Base-by-base conservation (phyloP, 2,113 vertebrate genomes). In the Hippocampus barbouri region DNA sequence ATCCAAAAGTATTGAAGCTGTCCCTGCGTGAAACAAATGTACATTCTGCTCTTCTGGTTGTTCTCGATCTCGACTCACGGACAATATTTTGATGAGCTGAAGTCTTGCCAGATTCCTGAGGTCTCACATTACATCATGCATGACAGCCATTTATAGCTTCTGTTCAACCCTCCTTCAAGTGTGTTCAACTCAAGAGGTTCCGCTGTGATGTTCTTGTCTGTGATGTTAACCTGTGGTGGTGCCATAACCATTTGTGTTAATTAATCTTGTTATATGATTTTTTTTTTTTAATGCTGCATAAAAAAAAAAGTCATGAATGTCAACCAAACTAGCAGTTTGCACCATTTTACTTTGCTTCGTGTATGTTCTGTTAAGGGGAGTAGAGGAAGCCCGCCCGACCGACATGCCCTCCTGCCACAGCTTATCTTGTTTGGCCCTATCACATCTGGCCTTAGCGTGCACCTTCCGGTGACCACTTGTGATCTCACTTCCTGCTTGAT, bases 231-330 rank as follows among this genome's bases (percentile, higher is more conserved):
- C 57, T 16, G 25, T 27, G 57, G 57, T 15, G 15, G 14, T 27
- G 57, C 30, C 12, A 66, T 69, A 14, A 45, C 71, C 18, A 51
- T 62, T 23, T 16, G 30, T 59, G 62, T 15, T 57, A 66, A 77
- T 34, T 51, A 38, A 49, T 38, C 15, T 41, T 57, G 21, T 27
- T 34, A 5, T 30, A 30, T 30, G n/a, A 30, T 3, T 2, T 27
- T 14, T 27, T 2, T 25, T 47, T 14, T 47, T 43, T 2, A 43
- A 43, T 10, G 11, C 8, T 43, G 11, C 34, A 43, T 43, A 16
- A 5, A 51, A n/a, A 51, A 51, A 51, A 53, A 53, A 47, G 45
- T 47, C 4, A 38, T 6, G 34, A 21, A 53, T 20, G 49, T 51
- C 49, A 20, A 51, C 16, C 18, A 4, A 51, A 51, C 18, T 20